Percentiles rank a stretch among this genome's conserved stretches.
phyloP scores from a whole-genome alignment of 2,888 invertebrate genomes.

The Notodonta dromedarius region DNA sequence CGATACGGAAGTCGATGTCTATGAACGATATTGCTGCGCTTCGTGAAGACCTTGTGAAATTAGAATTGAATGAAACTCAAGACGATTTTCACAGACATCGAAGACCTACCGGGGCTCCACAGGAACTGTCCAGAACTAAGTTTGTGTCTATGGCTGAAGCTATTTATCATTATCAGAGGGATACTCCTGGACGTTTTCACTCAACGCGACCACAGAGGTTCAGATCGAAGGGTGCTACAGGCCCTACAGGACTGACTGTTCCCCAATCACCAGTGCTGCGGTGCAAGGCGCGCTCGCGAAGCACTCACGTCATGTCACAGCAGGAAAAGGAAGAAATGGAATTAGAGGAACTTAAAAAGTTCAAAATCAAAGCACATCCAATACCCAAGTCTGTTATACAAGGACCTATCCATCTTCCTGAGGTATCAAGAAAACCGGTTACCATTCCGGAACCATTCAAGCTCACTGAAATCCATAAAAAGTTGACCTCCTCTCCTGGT shows the following conservation, averaged over 20 bases:
- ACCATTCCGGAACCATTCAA: slow-evolving; percentile 87
- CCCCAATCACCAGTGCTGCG: slow-evolving; percentile 82
- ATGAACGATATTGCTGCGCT: slow-evolving; percentile 67
- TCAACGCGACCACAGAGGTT: slow-evolving; percentile 57
- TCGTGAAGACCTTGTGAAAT: slow-evolving; percentile 50
- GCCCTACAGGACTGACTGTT: slow-evolving; percentile 64
- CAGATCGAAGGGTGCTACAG: slow-evolving; percentile 46
- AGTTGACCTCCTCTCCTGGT: slow-evolving; percentile 45
- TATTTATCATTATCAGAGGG: slow-evolving; percentile 81
- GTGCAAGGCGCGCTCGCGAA: slow-evolving; percentile 83
- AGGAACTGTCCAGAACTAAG: slow-evolving; percentile 65
- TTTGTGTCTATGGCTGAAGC: slow-evolving; percentile 86
- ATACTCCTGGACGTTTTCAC: slow-evolving; percentile 85
- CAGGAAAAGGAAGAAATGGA: slow-evolving; percentile 86
- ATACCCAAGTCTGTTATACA: slow-evolving; percentile 85
- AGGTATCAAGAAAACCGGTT: slow-evolving; percentile 78
- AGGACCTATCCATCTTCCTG: slow-evolving; percentile 75
- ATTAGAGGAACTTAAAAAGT: slow-evolving; percentile 86
- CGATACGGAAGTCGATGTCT: slow-evolving; percentile 71
- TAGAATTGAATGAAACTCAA: slow-evolving; percentile 48
- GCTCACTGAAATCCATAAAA: slow-evolving; percentile 84
- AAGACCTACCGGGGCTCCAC: slow-evolving; percentile 47
- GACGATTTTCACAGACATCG: slow-evolving; percentile 51
- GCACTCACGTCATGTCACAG: slow-evolving; percentile 79
- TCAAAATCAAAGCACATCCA: slow-evolving; percentile 87